Conservation (phyloP, 1,140 invertebrate genomes). For the Andrena cerasifolii region DNA sequence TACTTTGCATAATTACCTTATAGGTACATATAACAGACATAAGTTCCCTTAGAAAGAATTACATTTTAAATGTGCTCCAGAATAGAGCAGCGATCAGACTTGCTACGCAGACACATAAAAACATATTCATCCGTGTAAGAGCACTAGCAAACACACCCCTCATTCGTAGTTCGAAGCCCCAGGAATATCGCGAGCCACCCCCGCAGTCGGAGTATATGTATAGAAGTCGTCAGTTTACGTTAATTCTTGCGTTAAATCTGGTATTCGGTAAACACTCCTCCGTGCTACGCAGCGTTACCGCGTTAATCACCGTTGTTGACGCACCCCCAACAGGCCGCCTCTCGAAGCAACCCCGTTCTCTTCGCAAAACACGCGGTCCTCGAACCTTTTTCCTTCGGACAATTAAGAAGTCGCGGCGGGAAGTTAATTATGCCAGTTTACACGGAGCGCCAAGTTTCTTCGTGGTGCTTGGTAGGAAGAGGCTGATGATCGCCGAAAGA, state of each 20-base stretch:
- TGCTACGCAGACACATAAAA: no score
- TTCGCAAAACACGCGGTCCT: constrained; percentile 32
- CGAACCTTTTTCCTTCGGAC: constrained; percentile 46
- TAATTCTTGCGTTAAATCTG: neutral
- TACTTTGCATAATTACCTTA: no score
- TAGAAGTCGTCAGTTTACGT: neutral
- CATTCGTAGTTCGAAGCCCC: no score
- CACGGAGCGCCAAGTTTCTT: constrained; percentile 39
- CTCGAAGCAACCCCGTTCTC: neutral
- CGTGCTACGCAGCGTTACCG: neutral
- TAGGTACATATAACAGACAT: no score
- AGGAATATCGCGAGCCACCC: no score
- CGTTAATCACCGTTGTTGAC: constrained; percentile 34
- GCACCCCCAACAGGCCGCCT: neutral
- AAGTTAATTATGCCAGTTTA: constrained; percentile 52
- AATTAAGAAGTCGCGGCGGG: constrained; percentile 53
- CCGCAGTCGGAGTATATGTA: no score
- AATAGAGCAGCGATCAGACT: no score
- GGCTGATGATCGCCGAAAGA: neutral
- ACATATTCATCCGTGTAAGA: no score
- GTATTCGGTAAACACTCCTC: constrained; percentile 15
- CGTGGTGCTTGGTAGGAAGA: neutral
- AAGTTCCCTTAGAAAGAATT: no score
- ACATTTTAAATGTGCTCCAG: no score
- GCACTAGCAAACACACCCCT: no score